phyloP scores from a whole-genome alignment of 2,113 vertebrate genomes.

The Mungos mungo region DNA sequence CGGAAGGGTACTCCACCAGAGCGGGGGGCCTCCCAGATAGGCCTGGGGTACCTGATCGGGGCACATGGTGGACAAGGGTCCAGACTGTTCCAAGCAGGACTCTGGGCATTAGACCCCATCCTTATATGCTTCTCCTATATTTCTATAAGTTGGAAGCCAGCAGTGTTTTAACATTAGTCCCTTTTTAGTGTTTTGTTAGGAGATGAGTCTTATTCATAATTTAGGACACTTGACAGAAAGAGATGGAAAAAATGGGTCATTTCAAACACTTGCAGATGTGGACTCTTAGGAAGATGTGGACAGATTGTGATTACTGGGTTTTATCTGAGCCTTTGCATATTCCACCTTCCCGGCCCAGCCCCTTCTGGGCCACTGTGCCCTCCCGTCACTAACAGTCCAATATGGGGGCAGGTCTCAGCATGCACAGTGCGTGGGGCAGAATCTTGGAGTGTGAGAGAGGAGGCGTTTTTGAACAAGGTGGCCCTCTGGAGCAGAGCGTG shows the following conservation, averaged over 20 bases:
- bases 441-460: not conserved
- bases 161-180: not conserved
- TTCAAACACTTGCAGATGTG: not conserved
- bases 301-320: not conserved
- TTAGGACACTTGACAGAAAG: constrained; percentile 49
- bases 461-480: not conserved
- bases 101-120: not conserved
- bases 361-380: not conserved
- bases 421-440: not conserved
- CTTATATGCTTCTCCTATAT: not conserved
- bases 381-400: not conserved
- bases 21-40: not conserved
- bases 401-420: not conserved
- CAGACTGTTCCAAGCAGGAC: not conserved
- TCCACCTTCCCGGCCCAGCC: not conserved
- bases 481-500: not conserved
- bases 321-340: not conserved
- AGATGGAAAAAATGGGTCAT: constrained; percentile 53
- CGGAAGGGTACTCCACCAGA: not conserved
- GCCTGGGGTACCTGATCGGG: not conserved
- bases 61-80: not conserved
- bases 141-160: not conserved
- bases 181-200: constrained; percentile 9
- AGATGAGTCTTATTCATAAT: constrained; percentile 41
- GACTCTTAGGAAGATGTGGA: constrained; percentile 17